A percentile compares a stretch with the other conserved stretches of the same genome.
phyloP scores from a whole-genome alignment of 2,113 vertebrate species.

The Protobothrops flavoviridis region DNA sequence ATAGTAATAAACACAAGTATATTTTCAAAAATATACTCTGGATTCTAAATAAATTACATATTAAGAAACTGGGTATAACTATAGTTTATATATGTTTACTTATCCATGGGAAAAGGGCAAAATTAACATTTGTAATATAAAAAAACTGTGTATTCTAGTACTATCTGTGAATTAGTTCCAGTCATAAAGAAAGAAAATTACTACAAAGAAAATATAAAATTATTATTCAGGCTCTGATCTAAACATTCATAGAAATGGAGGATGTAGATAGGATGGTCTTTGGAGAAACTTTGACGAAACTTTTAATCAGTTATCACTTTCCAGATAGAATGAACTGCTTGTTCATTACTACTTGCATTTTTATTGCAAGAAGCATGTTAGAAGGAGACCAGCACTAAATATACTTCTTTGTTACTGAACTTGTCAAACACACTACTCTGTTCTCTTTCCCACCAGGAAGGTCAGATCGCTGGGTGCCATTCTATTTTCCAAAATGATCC shows the following conservation, averaged over 20 bases:
- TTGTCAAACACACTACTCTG: slow-evolving; percentile 70
- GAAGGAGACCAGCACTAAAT: slow-evolving; percentile 62
- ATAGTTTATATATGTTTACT: neutral
- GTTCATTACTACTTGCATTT: slow-evolving; percentile 54
- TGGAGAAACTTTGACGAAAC: slow-evolving; percentile 8
- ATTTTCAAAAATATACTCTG: slow-evolving; percentile 9
- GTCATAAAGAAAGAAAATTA: slow-evolving; percentile 28
- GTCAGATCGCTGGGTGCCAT: slow-evolving; percentile 73
- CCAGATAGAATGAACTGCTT: slow-evolving; percentile 21
- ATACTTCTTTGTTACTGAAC: slow-evolving; percentile 73
- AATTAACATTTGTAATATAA: slow-evolving; percentile 33
- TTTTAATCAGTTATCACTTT: slow-evolving; percentile 53
- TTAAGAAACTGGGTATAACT: neutral
- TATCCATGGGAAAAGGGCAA: neutral
- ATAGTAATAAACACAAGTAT: slow-evolving; percentile 12
- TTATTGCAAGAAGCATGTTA: slow-evolving; percentile 75
- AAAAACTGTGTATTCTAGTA: neutral
- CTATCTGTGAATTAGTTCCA: slow-evolving; percentile 28
- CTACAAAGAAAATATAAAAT: neutral
- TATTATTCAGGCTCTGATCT: neutral
- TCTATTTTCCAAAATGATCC: slow-evolving; percentile 73
- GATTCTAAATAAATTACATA: neutral
- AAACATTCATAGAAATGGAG: accelerated
- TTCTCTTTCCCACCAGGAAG: slow-evolving; percentile 79
- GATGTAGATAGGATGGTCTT: slow-evolving; percentile 29